Evolutionary conservation across 1,140 invertebrate species (phyloP).

Genomic region (Apis mellifera): DNA sequence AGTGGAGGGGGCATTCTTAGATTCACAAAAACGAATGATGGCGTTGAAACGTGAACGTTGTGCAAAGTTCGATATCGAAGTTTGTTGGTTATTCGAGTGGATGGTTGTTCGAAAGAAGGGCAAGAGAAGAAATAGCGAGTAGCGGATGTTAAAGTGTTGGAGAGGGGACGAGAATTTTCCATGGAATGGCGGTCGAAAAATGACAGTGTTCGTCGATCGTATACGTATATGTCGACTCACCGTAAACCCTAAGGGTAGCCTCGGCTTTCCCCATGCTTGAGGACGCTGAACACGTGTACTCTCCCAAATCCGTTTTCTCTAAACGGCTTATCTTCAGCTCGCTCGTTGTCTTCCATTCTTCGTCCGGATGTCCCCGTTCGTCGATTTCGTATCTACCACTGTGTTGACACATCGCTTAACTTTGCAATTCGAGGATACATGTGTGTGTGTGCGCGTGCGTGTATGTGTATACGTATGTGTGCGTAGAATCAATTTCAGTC

Average conservation of each 20-base stretch:
- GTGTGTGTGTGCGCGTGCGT: no score
- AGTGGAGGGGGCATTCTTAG: no score
- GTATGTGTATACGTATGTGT: no score
- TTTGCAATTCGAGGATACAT: slow-evolving; percentile 21
- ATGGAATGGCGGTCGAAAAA: neutral
- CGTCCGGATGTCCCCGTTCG: slow-evolving; percentile 70
- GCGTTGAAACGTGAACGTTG: no score
- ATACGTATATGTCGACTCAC: slow-evolving; percentile 78
- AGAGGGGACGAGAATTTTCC: neutral
- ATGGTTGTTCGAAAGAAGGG: neutral
- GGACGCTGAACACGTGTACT: slow-evolving; percentile 88
- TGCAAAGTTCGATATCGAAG: neutral
- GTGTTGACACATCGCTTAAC: slow-evolving; percentile 62
- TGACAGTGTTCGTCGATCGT: slow-evolving; percentile 19
- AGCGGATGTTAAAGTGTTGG: neutral
- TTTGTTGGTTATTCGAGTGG: neutral
- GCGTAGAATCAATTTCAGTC: slow-evolving; percentile 25
- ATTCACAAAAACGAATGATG: no score
- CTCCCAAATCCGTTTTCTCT: slow-evolving; percentile 84
- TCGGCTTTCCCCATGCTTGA: slow-evolving; percentile 88
- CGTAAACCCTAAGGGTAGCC: slow-evolving; percentile 86
- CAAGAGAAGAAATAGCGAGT: neutral
- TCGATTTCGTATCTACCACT: slow-evolving; percentile 83
- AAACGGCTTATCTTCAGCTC: slow-evolving; percentile 86
- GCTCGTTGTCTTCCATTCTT: slow-evolving; percentile 82